Evolutionary conservation across 2,888 invertebrate genomes (phyloP).

Genomic region (Agapostemon virescens): DNA sequence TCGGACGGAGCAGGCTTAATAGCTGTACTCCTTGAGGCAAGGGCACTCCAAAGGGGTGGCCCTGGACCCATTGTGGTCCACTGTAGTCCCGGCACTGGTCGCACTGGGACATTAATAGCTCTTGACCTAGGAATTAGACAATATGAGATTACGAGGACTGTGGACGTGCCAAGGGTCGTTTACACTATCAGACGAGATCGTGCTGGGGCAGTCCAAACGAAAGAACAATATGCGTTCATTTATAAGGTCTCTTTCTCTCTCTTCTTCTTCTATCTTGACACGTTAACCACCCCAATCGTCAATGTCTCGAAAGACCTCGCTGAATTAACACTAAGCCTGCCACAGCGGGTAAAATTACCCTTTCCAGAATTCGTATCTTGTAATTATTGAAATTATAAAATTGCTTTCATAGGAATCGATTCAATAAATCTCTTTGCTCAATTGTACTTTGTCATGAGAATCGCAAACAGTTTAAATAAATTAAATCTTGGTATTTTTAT

Average conservation of each 20-base stretch:
- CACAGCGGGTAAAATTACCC: too few relatives aligned
- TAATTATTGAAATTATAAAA: too few relatives aligned
- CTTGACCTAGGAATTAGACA: conserved; percentile 93
- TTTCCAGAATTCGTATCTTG: too few relatives aligned
- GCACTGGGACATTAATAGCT: conserved; percentile 92
- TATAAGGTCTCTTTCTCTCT: conserved; percentile 87
- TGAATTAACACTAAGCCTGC: too few relatives aligned
- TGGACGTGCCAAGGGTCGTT: conserved; percentile 93
- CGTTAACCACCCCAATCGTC: not conserved
- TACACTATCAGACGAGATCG: conserved; percentile 92
- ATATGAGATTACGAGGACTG: conserved; percentile 89
- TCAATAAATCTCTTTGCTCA: too few relatives aligned
- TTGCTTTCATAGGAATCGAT: too few relatives aligned
- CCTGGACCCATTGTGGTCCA: conserved; percentile 90
- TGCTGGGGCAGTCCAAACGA: conserved; percentile 93
- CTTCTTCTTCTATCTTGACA: not conserved
- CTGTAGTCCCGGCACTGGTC: conserved; percentile 95
- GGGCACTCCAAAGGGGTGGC: conserved; percentile 81
- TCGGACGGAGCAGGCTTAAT: conserved; percentile 91
- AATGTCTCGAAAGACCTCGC: not conserved
- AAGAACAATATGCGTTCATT: conserved; percentile 95
- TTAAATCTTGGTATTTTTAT: too few relatives aligned
- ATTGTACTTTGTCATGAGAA: too few relatives aligned
- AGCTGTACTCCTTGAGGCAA: conserved; percentile 92
- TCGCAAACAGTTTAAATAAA: too few relatives aligned